Evolutionary conservation across 2,113 vertebrate genomes (phyloP), one percentile per base, ranked within the genome.

Genomic region (Orthonyx spaldingii): DNA sequence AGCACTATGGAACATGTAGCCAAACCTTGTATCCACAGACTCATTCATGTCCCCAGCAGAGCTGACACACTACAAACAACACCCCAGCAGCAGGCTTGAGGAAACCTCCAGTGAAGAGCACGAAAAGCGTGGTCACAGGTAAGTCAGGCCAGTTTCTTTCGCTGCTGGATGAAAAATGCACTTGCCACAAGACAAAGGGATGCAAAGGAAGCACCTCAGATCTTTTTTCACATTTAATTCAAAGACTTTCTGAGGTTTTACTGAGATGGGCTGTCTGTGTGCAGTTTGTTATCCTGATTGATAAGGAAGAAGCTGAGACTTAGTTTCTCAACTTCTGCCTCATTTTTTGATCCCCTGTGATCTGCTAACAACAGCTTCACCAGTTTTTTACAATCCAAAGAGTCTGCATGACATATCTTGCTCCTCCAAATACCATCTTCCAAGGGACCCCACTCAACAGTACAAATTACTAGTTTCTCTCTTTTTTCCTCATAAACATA

Each of bases 231-330:
- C 6, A 7, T 93, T 76, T 91, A 87, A 82, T 87, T 96, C 66
- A 91, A 95, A 95, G 87, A 41, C 32, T 76, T 76, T 85, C 37
- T 72, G 65, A 79, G 89, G 41, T 60, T 89, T 81, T 23, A 84
- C 65, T 46, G 77, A 89, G 60, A 68, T 57, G 41, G 46, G 24
- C 78, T 85, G 84, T 32, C 72, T 56, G 13, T 57, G 61, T 57
- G 44, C 41, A 72, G 49, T 87, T 96, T 78, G 49, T 89, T 87
- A 84, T 30, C 41, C 47, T 89, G 74, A 94, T 91, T 94, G 87
- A 84, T 85, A 79, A 92, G 81, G 84, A 93, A 72, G 84, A 96
- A 56, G 41, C 39, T 1, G 3, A 71, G 56, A 85, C 65, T 87
- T 65, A 13, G 59, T 69, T 90, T 95, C 44, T 87, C 89, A 96